Evolutionary conservation across 2,113 vertebrate species (phyloP).

Genomic region (Poecile atricapillus): DNA sequence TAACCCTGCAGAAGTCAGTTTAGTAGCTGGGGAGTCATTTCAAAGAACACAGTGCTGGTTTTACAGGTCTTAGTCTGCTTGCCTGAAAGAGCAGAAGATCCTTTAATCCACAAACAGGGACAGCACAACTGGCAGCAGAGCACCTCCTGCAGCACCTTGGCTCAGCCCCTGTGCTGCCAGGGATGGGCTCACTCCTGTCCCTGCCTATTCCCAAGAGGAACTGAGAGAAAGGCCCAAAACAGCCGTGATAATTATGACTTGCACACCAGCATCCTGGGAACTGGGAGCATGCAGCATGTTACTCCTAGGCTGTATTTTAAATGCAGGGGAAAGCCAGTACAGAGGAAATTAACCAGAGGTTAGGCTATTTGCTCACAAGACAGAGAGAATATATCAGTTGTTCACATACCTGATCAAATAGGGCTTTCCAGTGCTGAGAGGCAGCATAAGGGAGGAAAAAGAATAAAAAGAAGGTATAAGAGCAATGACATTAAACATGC

Average conservation of each 20-base stretch:
- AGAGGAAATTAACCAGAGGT: neutral
- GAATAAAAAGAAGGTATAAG: constrained; percentile 52
- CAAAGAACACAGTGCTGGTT: neutral
- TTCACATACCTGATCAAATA: constrained; percentile 87
- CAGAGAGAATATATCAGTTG: constrained; percentile 25
- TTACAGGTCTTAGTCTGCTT: neutral
- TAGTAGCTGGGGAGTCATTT: neutral
- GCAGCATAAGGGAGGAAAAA: constrained; percentile 57
- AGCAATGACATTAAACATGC: constrained; percentile 3
- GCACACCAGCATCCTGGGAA: neutral
- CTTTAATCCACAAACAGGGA: neutral
- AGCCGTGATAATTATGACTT: neutral
- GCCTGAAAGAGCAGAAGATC: neutral
- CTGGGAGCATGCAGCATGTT: neutral
- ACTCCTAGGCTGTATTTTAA: neutral
- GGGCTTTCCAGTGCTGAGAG: constrained; percentile 86
- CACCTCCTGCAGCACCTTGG: neutral
- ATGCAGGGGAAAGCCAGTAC: neutral
- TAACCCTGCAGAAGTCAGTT: neutral
- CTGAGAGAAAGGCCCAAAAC: neutral
- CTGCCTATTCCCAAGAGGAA: neutral
- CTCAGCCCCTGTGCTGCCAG: neutral
- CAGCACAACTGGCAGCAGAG: neutral
- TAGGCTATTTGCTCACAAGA: constrained; percentile 14
- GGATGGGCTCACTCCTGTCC: neutral